Base-by-base conservation (phyloP, 2,888 invertebrate species). In the Acheta domesticus region DNA sequence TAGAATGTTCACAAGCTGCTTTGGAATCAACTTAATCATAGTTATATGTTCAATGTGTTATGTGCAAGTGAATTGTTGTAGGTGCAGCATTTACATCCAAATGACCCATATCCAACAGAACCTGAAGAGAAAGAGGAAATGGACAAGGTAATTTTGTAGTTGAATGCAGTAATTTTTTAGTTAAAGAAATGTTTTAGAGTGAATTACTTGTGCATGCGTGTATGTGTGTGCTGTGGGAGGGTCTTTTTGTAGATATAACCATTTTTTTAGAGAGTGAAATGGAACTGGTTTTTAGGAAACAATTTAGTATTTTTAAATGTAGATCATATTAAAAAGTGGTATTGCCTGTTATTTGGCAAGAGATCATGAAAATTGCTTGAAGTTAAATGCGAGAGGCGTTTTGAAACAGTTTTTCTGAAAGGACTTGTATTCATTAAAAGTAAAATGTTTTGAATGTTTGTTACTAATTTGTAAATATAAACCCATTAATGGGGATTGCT, bases 81-180 rank as follows among this genome's bases (percentile, higher is more conserved):
- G 84, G 81, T 84, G 36, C 83, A 83, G 19, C 83, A 83, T 74
- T 82, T 84, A 83, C 82, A 82, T 78, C 82, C 82, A 11, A 84
- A 83, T 79, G 84, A 84, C 75, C 81, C 80, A 2, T 81, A 77
- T 74, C 81, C 81, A 88, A 84, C 88, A 82, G 92, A 92, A 82
- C 87, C 89, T 0, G 91, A 91, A 82, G 91, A 91, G 83, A 89
- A 87, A 84, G 88, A 91, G 83, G 87, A 88, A 82, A 92, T 92
- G 86, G 91, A 92, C 84, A 90, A 92, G 91, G 92, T 92, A 89
- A 87, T 83, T 81, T 79, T 77, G n/a, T 75, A 21, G 21, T 23
- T 75, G 16, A 23, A 75, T 36, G 21, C 16, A 21, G 36, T 75
- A n/a, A 75, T 23, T 36, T 21, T 75, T 23, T 21, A 23, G 16